phyloP scores from a whole-genome alignment of 2,797 vertebrate genomes.

The Megalops cyprinoides region DNA sequence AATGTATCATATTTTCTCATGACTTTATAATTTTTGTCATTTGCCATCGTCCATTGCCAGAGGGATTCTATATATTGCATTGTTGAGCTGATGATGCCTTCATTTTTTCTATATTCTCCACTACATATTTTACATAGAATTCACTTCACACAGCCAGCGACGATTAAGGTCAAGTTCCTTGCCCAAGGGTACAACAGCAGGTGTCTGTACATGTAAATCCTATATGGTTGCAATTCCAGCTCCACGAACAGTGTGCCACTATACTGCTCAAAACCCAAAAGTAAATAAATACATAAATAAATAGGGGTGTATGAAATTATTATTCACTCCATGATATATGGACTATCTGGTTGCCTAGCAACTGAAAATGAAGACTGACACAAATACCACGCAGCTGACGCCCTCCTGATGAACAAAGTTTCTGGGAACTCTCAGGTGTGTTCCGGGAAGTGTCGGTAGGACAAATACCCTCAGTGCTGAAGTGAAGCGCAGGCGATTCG shows the following conservation, averaged over 20 bases:
- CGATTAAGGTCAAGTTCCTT: conserved; percentile 6
- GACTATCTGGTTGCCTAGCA: not conserved
- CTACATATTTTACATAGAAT: not conserved
- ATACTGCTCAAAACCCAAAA: not conserved
- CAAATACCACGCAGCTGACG: too few relatives aligned
- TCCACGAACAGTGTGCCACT: not conserved
- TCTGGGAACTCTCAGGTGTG: not conserved
- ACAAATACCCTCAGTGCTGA: not conserved
- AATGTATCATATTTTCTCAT: conserved; percentile 27
- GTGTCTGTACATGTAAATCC: not conserved
- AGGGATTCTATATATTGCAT: conserved; percentile 10
- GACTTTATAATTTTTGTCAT: conserved; percentile 6
- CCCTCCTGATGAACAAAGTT: too few relatives aligned
- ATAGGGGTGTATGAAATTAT: not conserved
- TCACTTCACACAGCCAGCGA: not conserved
- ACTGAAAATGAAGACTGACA: not conserved
- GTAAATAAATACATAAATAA: not conserved
- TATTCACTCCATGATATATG: not conserved
- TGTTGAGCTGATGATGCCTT: not conserved
- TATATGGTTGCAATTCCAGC: not conserved
- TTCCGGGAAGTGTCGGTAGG: not conserved
- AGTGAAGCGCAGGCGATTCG: too few relatives aligned
- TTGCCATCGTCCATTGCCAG: conserved; percentile 17
- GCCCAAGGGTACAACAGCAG: not conserved
- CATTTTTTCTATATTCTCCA: not conserved